Conservation (phyloP, 2,888 invertebrate species). For the Agrochola lota region DNA sequence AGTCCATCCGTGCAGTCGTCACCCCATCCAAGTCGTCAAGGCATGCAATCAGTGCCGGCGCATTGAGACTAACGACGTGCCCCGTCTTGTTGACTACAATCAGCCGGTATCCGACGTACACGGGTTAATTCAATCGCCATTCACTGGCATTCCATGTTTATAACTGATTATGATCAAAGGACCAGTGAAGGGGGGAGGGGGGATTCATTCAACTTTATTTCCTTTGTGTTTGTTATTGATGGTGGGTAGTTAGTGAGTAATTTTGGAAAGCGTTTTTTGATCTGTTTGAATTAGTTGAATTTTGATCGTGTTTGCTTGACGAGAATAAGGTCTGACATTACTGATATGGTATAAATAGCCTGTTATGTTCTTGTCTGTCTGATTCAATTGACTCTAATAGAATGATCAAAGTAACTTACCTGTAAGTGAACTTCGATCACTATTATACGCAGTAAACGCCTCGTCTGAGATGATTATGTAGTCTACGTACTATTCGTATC, state of each 20-base stretch:
- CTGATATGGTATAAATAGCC: not conserved
- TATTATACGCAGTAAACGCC: too few species aligned
- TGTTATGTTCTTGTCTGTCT: too few species aligned
- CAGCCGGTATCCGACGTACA: conserved; percentile 34
- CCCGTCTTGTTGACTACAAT: conserved; percentile 61
- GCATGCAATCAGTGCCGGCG: conserved; percentile 56
- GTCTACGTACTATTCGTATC: too few species aligned
- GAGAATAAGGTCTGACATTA: not conserved
- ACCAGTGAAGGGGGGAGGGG: not conserved
- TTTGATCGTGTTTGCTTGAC: not conserved
- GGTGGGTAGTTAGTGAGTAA: not conserved
- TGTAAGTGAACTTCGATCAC: too few species aligned
- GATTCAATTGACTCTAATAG: too few species aligned
- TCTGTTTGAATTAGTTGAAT: too few species aligned
- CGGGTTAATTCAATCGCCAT: conserved; percentile 56
- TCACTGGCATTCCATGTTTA: conserved; percentile 51
- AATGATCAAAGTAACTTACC: too few species aligned
- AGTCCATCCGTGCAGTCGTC: conserved; percentile 43
- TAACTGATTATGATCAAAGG: conserved; percentile 58
- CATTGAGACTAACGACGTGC: conserved; percentile 58
- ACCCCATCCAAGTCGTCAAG: conserved; percentile 41
- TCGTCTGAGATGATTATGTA: too few species aligned
- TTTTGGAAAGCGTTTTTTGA: not conserved
- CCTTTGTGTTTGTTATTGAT: conserved; percentile 8
- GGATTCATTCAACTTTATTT: not conserved